phyloP scores from a whole-genome alignment of 2,113 vertebrate species.

The Sceloporus undulatus region DNA sequence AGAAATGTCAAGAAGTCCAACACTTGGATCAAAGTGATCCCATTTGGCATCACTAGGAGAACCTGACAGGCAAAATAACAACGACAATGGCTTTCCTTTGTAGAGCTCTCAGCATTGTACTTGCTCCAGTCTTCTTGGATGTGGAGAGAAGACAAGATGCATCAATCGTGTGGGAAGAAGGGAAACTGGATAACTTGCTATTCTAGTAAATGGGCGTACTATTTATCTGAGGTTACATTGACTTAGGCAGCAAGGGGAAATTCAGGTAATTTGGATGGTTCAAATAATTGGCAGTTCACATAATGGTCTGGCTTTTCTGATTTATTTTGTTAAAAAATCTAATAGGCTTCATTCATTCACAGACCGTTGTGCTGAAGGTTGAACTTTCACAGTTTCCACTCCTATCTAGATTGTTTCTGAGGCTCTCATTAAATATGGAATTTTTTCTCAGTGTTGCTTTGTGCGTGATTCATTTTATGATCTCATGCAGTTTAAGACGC shows the following conservation, averaged over 20 bases:
- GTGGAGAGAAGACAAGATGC: background rate
- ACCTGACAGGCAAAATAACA: background rate
- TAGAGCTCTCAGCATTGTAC: background rate
- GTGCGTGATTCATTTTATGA: background rate
- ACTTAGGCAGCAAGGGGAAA: background rate
- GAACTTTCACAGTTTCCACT: background rate
- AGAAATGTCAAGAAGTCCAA: background rate
- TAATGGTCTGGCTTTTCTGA: background rate
- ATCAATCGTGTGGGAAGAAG: background rate
- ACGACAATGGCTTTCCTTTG: background rate
- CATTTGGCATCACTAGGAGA: too few species aligned
- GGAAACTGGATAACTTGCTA: background rate
- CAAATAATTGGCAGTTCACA: background rate
- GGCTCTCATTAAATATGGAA: background rate
- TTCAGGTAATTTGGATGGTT: background rate
- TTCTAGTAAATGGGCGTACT: background rate
- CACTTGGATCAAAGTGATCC: background rate
- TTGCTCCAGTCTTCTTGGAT: background rate
- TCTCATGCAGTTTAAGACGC: background rate
- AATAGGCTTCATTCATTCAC: conserved; percentile 6
- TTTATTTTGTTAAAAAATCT: background rate
- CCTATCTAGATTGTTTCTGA: background rate
- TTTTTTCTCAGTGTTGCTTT: background rate
- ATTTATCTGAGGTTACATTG: conserved; percentile 17
- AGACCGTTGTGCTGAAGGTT: background rate